Conservation (phyloP, 2,797 vertebrate species). For the Erithacus rubecula region DNA sequence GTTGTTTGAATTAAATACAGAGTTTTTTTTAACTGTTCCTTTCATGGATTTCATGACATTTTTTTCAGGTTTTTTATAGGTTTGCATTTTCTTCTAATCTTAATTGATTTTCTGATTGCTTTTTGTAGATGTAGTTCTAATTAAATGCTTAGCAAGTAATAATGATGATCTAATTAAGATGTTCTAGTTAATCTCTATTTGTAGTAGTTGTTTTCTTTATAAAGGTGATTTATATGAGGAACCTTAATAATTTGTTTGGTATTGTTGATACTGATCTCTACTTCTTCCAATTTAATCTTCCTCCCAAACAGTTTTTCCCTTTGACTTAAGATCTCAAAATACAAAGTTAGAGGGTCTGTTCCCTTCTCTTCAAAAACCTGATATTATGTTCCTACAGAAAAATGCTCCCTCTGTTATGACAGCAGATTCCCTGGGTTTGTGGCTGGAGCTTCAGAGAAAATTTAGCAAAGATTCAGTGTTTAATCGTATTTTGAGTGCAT, state of each 20-base stretch:
- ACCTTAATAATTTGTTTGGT: background rate
- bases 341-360: background rate
- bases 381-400: background rate
- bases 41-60: background rate
- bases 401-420: rapidly evolving
- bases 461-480: background rate
- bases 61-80: background rate
- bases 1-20: background rate
- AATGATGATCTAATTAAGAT: constrained; percentile 31
- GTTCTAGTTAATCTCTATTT: background rate
- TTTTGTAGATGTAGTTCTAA: constrained; percentile 8
- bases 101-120: constrained; percentile 47
- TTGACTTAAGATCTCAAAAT: background rate
- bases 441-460: background rate
- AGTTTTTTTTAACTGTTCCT: background rate
- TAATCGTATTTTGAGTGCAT: background rate
- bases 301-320: background rate
- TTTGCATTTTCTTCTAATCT: background rate
- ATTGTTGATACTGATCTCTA: background rate
- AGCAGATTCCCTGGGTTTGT: background rate
- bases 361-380: background rate
- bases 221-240: background rate
- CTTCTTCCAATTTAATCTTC: background rate
- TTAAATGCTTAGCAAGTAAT: constrained; percentile 38
- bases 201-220: background rate